Evolutionary conservation across 2,888 invertebrate genomes (phyloP).

Genomic region (Julus scandinavius): DNA sequence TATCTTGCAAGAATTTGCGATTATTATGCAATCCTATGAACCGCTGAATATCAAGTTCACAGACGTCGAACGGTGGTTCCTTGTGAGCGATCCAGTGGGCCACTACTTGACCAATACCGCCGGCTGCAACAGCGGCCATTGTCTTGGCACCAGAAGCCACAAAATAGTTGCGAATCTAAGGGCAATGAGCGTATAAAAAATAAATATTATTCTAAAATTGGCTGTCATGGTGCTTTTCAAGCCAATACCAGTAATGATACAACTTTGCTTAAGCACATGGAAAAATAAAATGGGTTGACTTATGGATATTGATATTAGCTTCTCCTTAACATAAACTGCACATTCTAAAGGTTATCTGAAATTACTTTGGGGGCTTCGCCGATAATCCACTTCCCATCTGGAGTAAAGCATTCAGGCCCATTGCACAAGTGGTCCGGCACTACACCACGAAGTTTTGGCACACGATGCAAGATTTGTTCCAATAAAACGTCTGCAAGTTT

Average conservation of each 20-base stretch:
- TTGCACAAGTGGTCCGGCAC: slow-evolving; percentile 84
- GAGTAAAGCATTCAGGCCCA: slow-evolving; percentile 94
- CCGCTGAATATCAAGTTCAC: slow-evolving; percentile 87
- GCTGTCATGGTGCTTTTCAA: too few species aligned
- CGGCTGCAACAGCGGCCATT: slow-evolving; percentile 93
- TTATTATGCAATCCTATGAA: slow-evolving; percentile 96
- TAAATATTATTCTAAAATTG: too few species aligned
- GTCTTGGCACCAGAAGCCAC: slow-evolving; percentile 97
- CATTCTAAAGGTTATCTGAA: background rate
- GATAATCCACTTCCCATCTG: slow-evolving; percentile 95
- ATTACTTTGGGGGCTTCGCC: slow-evolving; percentile 92
- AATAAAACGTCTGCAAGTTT: slow-evolving; percentile 75
- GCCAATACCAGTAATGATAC: too few species aligned
- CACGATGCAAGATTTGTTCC: slow-evolving; percentile 83
- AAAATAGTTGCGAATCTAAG: slow-evolving; percentile 84
- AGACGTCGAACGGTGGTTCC: slow-evolving; percentile 83
- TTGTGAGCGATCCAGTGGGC: slow-evolving; percentile 88
- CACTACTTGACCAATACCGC: slow-evolving; percentile 91
- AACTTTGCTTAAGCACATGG: too few species aligned
- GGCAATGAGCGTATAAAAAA: slow-evolving; percentile 55
- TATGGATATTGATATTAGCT: background rate
- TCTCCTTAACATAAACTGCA: background rate
- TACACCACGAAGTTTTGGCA: slow-evolving; percentile 81
- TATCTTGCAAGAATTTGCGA: slow-evolving; percentile 87
- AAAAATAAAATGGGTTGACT: too few species aligned